Evolutionary conservation across 2,113 vertebrate genomes (phyloP).

Genomic region (Ammodytes marinus): DNA sequence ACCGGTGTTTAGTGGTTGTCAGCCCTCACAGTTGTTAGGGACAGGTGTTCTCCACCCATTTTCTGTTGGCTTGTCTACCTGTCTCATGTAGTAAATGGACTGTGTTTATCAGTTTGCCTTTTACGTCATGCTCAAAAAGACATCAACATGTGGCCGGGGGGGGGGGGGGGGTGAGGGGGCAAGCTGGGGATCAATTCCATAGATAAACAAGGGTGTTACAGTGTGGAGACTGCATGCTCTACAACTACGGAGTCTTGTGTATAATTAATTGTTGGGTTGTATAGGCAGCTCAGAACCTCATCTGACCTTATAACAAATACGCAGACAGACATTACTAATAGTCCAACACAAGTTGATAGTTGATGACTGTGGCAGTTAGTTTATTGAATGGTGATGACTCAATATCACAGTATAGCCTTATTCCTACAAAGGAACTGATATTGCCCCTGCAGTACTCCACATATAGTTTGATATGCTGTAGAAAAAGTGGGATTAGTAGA

Average conservation of each 20-base stretch:
- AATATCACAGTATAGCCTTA: not conserved
- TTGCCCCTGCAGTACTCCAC: not conserved
- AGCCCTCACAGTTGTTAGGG: slow-evolving; percentile 31
- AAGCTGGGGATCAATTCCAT: not conserved
- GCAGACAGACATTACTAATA: not conserved
- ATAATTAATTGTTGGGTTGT: not conserved
- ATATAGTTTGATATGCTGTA: not conserved
- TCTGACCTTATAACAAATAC: too few relatives aligned
- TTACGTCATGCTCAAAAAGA: too few relatives aligned
- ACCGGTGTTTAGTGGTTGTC: not conserved
- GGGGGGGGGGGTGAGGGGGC: too few relatives aligned
- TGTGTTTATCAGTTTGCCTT: not conserved
- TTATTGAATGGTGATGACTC: not conserved
- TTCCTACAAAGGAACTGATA: not conserved
- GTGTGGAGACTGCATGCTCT: not conserved
- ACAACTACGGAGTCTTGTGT: not conserved
- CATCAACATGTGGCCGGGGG: too few relatives aligned
- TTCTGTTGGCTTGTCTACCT: not conserved
- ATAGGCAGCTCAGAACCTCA: not conserved
- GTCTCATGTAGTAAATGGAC: not conserved
- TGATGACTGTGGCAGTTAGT: not conserved
- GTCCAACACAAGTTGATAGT: not conserved
- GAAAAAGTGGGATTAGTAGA: not conserved
- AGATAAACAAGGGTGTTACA: not conserved
- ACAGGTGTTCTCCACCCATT: not conserved